These are phyloP conservation scores for Tetrax tetrax DNA, from an alignment of 2,113 vertebrate species.

Conservation along the genomic window DNA sequence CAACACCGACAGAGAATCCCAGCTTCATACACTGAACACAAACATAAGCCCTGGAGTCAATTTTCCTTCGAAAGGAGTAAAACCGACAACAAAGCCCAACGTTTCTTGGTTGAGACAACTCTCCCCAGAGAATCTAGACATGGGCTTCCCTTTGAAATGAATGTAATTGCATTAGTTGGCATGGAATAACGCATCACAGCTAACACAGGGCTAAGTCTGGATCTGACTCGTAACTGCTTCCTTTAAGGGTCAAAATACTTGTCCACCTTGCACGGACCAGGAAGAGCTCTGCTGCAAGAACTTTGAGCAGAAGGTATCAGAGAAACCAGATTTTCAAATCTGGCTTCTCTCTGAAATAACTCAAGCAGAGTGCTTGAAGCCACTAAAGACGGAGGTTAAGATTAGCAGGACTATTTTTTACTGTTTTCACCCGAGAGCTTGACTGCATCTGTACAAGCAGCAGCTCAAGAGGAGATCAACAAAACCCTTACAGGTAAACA, in stretches of 20 bases:
- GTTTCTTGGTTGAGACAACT: background rate
- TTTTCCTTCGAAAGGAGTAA: background rate
- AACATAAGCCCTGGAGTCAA: fast-evolving
- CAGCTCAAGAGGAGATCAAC: background rate
- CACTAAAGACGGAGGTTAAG: background rate
- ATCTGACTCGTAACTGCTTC: too few species aligned
- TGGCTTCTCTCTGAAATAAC: background rate
- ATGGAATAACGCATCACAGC: background rate
- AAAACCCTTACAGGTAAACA: background rate
- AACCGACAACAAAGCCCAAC: background rate
- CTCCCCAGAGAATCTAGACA: background rate
- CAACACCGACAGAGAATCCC: background rate
- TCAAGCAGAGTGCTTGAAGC: background rate
- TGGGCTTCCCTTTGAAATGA: background rate
- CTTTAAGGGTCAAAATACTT: background rate
- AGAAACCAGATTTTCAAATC: background rate
- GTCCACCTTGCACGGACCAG: background rate
- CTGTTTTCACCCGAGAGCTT: background rate
- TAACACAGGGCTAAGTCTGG: background rate
- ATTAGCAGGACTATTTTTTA: background rate
- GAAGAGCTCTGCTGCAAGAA: background rate
- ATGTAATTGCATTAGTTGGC: fast-evolving
- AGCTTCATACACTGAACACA: background rate
- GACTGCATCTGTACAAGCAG: background rate
- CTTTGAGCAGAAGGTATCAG: background rate